phyloP scores from a whole-genome alignment of 2,888 invertebrate species.

The Carabus problematicus region DNA sequence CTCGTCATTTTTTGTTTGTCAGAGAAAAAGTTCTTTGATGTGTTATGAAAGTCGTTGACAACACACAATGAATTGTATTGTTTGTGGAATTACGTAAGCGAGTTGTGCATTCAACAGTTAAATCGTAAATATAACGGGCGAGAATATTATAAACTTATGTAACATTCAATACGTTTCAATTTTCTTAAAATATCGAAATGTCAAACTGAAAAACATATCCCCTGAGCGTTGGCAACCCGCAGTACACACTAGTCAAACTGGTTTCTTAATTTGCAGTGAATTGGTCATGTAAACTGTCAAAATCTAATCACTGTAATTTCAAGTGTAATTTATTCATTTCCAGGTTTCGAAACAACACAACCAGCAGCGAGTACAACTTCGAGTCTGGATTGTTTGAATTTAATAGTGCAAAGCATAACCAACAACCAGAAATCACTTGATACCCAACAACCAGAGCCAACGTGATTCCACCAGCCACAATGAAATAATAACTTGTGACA shows the following conservation, averaged over 20 bases:
- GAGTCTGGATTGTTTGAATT: constrained; percentile 23
- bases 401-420: constrained; percentile 27
- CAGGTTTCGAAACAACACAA: constrained; percentile 19
- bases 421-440: constrained; percentile 19
- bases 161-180: no score
- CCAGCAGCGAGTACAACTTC: constrained; percentile 9
- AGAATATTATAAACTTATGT: no score
- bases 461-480: constrained; percentile 12
- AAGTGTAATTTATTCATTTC: neutral
- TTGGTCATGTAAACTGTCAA: neutral
- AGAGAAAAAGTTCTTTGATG: no score
- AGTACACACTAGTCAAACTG: neutral
- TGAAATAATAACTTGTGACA: neutral
- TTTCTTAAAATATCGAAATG: no score
- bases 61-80: no score
- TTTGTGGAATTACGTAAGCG: no score
- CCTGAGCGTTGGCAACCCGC: neutral
- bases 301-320: neutral
- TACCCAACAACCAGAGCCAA: neutral
- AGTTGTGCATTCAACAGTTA: no score
- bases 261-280: neutral
- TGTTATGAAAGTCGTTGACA: no score
- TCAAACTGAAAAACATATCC: neutral
- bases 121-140: no score
- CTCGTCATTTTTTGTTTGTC: no score